These are phyloP conservation scores for Lymantria monacha DNA, from an alignment of 2,888 invertebrate genomes.

Conservation along the genomic window DNA sequence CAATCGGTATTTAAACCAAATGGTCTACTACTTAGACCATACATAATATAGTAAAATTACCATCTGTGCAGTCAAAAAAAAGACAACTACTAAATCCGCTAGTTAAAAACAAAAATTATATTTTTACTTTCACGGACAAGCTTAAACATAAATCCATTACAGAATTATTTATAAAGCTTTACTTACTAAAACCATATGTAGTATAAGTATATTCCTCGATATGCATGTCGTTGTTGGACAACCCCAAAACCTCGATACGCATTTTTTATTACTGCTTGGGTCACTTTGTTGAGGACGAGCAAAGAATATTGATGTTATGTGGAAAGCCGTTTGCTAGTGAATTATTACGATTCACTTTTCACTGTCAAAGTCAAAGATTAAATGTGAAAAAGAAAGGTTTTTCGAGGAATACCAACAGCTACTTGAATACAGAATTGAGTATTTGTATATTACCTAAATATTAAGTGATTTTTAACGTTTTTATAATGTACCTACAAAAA, in stretches of 20 bases:
- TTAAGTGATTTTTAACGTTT: too few relatives aligned
- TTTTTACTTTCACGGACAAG: not conserved
- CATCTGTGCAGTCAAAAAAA: too few relatives aligned
- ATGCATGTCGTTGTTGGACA: conserved; percentile 32
- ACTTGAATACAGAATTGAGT: too few relatives aligned
- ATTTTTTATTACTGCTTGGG: conserved; percentile 21
- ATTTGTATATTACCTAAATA: too few relatives aligned
- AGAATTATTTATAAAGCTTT: not conserved
- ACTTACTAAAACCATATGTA: not conserved
- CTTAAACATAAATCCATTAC: not conserved
- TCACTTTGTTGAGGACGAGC: conserved; percentile 13
- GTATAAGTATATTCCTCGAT: not conserved
- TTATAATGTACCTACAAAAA: too few relatives aligned
- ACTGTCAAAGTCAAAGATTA: not conserved
- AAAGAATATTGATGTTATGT: conserved; percentile 25
- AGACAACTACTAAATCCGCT: too few relatives aligned
- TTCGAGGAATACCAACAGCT: too few relatives aligned
- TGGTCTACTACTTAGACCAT: too few relatives aligned
- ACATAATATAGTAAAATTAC: too few relatives aligned
- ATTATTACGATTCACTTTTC: conserved; percentile 17
- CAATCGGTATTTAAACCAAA: too few relatives aligned
- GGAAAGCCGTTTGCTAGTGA: conserved; percentile 9
- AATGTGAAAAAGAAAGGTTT: too few relatives aligned
- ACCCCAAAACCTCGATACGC: conserved; percentile 41
- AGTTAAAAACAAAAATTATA: too few relatives aligned